A percentile compares a stretch with the other conserved stretches of the same genome.
phyloP scores from a whole-genome alignment of 2,888 invertebrate genomes.

The Ochropleura plecta region DNA sequence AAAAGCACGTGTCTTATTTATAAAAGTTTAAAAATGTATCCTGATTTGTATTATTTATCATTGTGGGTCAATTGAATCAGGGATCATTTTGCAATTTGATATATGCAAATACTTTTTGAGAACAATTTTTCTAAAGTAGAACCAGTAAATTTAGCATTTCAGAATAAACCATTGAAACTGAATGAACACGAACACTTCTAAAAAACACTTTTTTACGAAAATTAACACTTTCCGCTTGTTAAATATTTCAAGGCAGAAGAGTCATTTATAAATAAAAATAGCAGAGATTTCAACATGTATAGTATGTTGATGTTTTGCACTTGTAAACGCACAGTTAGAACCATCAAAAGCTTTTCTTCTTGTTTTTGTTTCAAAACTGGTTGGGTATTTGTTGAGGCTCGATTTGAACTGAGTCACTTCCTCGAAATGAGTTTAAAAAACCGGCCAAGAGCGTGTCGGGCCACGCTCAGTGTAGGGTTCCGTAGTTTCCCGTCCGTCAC shows the following conservation, averaged over 20 bases:
- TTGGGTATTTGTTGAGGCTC: neutral
- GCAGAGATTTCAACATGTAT: neutral
- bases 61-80: neutral
- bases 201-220: neutral
- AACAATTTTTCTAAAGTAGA: neutral
- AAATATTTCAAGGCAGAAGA: neutral
- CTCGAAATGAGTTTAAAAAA: neutral
- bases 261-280: neutral
- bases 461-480: too few relatives aligned
- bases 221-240: neutral
- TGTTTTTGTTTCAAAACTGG: neutral
- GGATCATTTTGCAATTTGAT: neutral
- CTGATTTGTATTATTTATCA: neutral
- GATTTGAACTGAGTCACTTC: neutral
- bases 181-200: neutral
- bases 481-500: too few relatives aligned
- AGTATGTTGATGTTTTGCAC: neutral
- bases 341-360: neutral
- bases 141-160: neutral
- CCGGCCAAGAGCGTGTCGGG: too few relatives aligned
- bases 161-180: neutral
- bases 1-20: conserved; percentile 2
- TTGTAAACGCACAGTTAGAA: neutral
- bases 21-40: conserved; percentile 2
- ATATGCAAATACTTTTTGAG: neutral